Evolutionary conservation across 2,888 invertebrate species (phyloP).

Genomic region (Lithophane socia): DNA sequence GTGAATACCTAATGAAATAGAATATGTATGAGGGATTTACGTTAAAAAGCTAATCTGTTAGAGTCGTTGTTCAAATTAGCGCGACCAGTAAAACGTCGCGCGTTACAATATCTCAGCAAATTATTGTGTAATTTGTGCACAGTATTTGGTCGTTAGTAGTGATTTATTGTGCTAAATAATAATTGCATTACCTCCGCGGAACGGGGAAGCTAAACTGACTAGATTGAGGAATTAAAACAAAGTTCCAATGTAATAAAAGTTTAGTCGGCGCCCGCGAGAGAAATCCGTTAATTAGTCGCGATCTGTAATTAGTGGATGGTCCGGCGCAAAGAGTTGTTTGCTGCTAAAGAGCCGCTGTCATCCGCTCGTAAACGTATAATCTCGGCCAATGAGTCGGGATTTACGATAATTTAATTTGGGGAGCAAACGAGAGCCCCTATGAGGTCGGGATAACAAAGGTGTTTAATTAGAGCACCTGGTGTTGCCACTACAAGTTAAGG

Average conservation of each 20-base stretch:
- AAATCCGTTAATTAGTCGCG: constrained; percentile 65
- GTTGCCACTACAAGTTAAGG: constrained; percentile 64
- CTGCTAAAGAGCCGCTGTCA: constrained; percentile 67
- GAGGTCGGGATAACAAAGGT: constrained; percentile 70
- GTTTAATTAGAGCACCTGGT: constrained; percentile 73
- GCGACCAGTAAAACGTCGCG: constrained; percentile 24
- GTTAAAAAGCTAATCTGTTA: constrained; percentile 55
- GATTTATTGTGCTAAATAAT: constrained; percentile 67
- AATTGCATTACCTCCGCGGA: constrained; percentile 57
- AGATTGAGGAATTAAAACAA: constrained; percentile 61
- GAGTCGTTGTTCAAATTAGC: constrained; percentile 54
- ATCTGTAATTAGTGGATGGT: constrained; percentile 67
- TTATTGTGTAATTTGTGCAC: constrained; percentile 42
- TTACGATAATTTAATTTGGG: constrained; percentile 77
- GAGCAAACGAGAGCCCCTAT: constrained; percentile 58
- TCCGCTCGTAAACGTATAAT: constrained; percentile 67
- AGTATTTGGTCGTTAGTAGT: constrained; percentile 50
- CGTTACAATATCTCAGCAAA: constrained; percentile 27
- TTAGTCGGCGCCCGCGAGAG: constrained; percentile 42
- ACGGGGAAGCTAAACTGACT: constrained; percentile 39
- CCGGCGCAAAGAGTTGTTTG: constrained; percentile 63
- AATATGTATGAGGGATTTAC: constrained; percentile 63
- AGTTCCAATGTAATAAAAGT: constrained; percentile 65
- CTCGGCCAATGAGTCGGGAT: constrained; percentile 69
- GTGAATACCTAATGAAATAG: constrained; percentile 62